Conservation (phyloP, 2,797 vertebrate genomes). For the Sebastes flavidus region DNA sequence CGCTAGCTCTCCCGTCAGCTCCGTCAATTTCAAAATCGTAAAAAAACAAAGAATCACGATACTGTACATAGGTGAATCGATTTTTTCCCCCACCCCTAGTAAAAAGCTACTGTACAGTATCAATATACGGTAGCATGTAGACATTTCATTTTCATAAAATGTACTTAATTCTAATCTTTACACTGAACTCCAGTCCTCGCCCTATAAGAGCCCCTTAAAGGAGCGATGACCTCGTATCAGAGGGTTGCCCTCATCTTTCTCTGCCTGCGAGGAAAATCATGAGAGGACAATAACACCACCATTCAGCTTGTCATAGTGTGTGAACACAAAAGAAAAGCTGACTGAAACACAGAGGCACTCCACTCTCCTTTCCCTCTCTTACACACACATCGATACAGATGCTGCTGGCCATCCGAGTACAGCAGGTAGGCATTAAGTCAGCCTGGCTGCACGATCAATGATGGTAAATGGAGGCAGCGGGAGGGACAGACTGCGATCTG, state of each 20-base stretch:
- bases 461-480: conserved; percentile 69
- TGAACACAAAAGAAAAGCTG: conserved; percentile 19
- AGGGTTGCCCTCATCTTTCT: neutral
- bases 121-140: neutral
- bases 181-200: neutral
- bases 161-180: neutral
- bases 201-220: neutral
- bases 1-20: no score
- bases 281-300: conserved; percentile 4
- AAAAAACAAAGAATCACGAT: no score
- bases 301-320: neutral
- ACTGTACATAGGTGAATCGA: no score
- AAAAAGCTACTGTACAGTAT: neutral
- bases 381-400: conserved; percentile 34
- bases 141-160: neutral
- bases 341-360: neutral
- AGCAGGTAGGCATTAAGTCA: conserved; percentile 71
- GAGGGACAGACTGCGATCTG: conserved; percentile 59
- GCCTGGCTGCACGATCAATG: conserved; percentile 68
- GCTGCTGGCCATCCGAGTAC: conserved; percentile 46
- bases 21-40: no score
- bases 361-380: conserved; percentile 9
- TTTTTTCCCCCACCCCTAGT: no score
- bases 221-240: neutral
- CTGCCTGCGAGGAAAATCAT: neutral